Percentiles rank a stretch among this genome's conserved stretches.
These are phyloP conservation scores for Lapara coniferarum DNA, from an alignment of 2,888 invertebrate genomes.

Conservation along the genomic window DNA sequence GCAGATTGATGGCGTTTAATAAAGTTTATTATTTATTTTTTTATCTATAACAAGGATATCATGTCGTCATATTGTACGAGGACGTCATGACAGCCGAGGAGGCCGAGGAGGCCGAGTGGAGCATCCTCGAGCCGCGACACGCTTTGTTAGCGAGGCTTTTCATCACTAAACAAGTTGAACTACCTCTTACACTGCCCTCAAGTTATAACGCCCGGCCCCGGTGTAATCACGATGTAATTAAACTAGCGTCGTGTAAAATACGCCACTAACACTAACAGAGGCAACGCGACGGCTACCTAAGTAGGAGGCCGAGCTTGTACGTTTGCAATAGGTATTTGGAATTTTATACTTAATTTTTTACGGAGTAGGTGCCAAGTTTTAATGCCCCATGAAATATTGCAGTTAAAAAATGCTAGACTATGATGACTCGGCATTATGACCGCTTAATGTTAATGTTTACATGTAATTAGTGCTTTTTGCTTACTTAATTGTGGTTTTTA, in stretches of 20 bases:
- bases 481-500: too few relatives aligned
- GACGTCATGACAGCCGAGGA: slow-evolving; percentile 48
- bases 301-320: background rate
- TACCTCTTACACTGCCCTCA: slow-evolving; percentile 31
- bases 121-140: slow-evolving; percentile 46
- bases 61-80: slow-evolving; percentile 41
- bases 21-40: too few relatives aligned
- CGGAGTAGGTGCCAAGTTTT: background rate
- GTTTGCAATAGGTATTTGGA: slow-evolving; percentile 6
- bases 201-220: slow-evolving; percentile 37
- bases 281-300: background rate
- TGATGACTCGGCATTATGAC: background rate
- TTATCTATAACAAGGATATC: slow-evolving; percentile 14
- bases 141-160: slow-evolving; percentile 56
- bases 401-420: background rate
- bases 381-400: background rate
- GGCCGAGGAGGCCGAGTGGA: slow-evolving; percentile 46
- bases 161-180: slow-evolving; percentile 45
- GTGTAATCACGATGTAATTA: slow-evolving; percentile 42
- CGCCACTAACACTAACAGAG: slow-evolving; percentile 1
- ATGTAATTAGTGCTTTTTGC: too few relatives aligned
- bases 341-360: slow-evolving; percentile 2
- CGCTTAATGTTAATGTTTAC: too few relatives aligned
- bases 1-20: too few relatives aligned
- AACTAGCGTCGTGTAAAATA: slow-evolving; percentile 30